These are phyloP conservation scores for Gracilinanus agilis DNA, from an alignment of 2,113 vertebrate species.

Conservation along the genomic window DNA sequence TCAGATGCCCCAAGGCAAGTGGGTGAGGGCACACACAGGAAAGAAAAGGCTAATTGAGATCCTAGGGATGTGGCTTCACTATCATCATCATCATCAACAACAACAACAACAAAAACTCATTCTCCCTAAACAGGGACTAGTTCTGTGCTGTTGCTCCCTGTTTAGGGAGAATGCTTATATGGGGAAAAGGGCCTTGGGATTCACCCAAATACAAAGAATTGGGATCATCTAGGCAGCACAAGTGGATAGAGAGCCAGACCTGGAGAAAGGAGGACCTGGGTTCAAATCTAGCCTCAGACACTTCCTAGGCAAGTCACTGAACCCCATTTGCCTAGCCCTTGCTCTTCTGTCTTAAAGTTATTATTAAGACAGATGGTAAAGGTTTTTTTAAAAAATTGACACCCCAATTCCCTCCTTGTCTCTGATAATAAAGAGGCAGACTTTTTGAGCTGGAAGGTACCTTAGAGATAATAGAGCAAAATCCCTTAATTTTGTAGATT, in stretches of 20 bases:
- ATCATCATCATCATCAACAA: neutral
- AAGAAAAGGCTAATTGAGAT: neutral
- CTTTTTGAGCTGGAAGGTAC: neutral
- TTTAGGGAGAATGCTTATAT: neutral
- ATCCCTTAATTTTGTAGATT: neutral
- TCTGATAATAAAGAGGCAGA: neutral
- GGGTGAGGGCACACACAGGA: neutral
- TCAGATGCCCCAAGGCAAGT: neutral
- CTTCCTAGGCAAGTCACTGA: too few relatives aligned
- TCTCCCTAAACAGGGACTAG: neutral
- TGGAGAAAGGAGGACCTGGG: too few relatives aligned
- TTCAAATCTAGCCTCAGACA: too few relatives aligned
- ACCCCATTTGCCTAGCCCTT: too few relatives aligned
- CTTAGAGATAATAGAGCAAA: neutral
- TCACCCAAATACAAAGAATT: neutral
- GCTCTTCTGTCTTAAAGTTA: too few relatives aligned
- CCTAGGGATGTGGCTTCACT: neutral
- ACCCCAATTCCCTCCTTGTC: neutral
- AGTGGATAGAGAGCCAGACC: too few relatives aligned
- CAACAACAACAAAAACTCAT: neutral
- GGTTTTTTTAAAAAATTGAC: neutral
- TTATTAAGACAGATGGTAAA: too few relatives aligned
- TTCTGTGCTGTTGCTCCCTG: rapidly evolving
- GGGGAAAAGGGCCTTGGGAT: neutral
- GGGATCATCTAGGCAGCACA: too few relatives aligned